Evolutionary conservation across 35 echinoderm and acorn worm genomes (phyloP).

Genomic region (Antedon bifida): DNA sequence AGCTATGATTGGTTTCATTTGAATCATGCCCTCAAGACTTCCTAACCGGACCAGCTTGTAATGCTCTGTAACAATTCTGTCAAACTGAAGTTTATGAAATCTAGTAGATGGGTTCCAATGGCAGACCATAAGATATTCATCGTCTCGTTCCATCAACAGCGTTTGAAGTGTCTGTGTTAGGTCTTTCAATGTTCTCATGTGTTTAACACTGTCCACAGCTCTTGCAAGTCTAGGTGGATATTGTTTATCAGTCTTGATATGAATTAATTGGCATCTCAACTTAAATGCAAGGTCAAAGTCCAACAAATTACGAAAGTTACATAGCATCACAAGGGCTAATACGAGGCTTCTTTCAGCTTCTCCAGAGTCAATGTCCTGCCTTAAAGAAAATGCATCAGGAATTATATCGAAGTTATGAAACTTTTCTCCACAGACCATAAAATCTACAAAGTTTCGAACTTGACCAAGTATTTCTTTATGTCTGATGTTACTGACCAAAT

Average conservation of each 20-base stretch:
- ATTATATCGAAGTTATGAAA: conserved; percentile 13
- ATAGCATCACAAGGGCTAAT: conserved; percentile 28
- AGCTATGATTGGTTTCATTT: not conserved
- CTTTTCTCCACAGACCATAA: conserved; percentile 8
- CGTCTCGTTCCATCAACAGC: not conserved
- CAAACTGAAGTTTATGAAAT: not conserved
- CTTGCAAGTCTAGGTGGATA: conserved; percentile 13
- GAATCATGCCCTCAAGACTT: not conserved
- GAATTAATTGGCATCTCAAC: not conserved
- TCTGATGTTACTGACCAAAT: not conserved
- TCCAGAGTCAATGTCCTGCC: conserved; percentile 18
- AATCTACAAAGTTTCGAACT: conserved; percentile 5
- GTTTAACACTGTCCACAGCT: conserved; percentile 5
- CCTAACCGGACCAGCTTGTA: not conserved
- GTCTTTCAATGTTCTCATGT: not conserved
- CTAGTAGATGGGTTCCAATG: conserved; percentile 6
- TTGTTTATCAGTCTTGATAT: not conserved
- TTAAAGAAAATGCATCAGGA: conserved; percentile 21
- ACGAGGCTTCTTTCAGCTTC: conserved; percentile 29
- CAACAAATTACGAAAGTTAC: conserved; percentile 22
- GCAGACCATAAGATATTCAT: conserved; percentile 12
- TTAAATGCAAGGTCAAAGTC: not conserved
- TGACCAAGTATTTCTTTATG: not conserved
- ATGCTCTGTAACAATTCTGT: not conserved
- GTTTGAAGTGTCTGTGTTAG: not conserved